Conservation (phyloP, 2,888 invertebrate genomes). For the Nemapogon koenigi region DNA sequence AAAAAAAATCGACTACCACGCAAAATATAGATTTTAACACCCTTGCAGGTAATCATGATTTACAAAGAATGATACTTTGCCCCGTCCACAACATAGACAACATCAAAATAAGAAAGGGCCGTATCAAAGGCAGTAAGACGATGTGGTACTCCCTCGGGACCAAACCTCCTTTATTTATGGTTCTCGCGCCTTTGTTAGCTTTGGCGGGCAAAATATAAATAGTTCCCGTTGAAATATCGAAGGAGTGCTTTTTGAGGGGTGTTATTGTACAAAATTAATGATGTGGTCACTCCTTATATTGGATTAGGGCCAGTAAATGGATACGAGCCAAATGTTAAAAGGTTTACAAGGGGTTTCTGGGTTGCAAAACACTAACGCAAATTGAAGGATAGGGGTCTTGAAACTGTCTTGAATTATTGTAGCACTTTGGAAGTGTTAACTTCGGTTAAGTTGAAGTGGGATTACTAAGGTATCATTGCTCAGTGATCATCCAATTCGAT, state of each 20-base stretch:
- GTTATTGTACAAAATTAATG: slow-evolving; percentile 61
- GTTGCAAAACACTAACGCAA: slow-evolving; percentile 45
- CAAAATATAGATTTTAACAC: slow-evolving; percentile 6
- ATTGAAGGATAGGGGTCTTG: slow-evolving; percentile 23
- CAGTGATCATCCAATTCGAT: too few relatives aligned
- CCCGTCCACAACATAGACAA: slow-evolving; percentile 41
- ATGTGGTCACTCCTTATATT: slow-evolving; percentile 58
- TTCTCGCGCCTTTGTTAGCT: slow-evolving; percentile 47
- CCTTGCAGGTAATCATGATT: slow-evolving; percentile 45
- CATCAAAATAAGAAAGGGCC: slow-evolving; percentile 58
- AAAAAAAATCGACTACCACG: too few relatives aligned
- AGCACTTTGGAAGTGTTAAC: too few relatives aligned
- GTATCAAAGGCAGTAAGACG: slow-evolving; percentile 59
- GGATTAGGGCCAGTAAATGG: slow-evolving; percentile 41
- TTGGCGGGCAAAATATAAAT: slow-evolving; percentile 50
- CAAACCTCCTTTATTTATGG: slow-evolving; percentile 53
- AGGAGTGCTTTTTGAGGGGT: slow-evolving; percentile 50
- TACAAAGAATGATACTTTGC: slow-evolving; percentile 42
- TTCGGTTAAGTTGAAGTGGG: too few relatives aligned
- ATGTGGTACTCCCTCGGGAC: slow-evolving; percentile 31
- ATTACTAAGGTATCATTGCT: too few relatives aligned
- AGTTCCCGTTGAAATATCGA: slow-evolving; percentile 57
- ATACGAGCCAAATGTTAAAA: slow-evolving; percentile 47
- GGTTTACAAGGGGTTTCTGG: slow-evolving; percentile 41
- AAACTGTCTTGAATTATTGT: too few relatives aligned